Conservation (phyloP, 30 jellyfish, hydroid and myxozoan genomes). For the Rhopilema esculentum region DNA sequence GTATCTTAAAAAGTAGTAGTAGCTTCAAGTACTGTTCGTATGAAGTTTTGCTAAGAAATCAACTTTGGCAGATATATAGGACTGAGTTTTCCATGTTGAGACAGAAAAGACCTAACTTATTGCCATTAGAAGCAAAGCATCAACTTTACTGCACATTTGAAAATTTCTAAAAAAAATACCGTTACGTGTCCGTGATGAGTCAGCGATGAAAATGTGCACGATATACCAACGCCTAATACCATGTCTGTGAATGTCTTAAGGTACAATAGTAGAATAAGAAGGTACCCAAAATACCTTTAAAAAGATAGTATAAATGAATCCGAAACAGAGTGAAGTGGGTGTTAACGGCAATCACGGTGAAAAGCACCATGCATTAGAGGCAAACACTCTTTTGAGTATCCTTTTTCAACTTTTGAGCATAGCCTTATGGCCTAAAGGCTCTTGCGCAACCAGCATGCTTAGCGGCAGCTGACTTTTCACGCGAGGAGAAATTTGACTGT, state of each 20-base stretch:
- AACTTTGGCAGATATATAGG: too few species aligned
- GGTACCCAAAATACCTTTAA: neutral
- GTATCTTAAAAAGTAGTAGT: too few species aligned
- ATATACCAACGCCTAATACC: constrained; percentile 95
- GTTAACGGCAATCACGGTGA: too few species aligned
- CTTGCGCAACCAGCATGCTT: too few species aligned
- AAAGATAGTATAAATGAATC: neutral
- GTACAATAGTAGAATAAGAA: neutral
- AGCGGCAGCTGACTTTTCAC: too few species aligned
- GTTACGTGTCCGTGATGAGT: constrained; percentile 64
- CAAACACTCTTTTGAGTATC: too few species aligned
- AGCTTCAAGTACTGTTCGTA: too few species aligned
- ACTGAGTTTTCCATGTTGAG: neutral
- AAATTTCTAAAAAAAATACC: constrained; percentile 34
- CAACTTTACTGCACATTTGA: neutral
- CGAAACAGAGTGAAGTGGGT: too few species aligned
- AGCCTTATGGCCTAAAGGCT: too few species aligned
- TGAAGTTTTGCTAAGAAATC: too few species aligned
- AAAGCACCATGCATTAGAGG: neutral
- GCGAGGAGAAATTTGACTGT: too few species aligned
- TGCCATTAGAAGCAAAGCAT: neutral
- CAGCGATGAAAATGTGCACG: constrained; percentile 89
- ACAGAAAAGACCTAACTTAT: neutral
- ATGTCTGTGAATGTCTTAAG: constrained; percentile 54
- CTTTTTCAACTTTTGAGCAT: too few species aligned